A percentile compares a stretch with the other conserved stretches of the same genome.
These are phyloP conservation scores for Thunnus albacares DNA, from an alignment of 2,797 vertebrate genomes.

Conservation along the genomic window DNA sequence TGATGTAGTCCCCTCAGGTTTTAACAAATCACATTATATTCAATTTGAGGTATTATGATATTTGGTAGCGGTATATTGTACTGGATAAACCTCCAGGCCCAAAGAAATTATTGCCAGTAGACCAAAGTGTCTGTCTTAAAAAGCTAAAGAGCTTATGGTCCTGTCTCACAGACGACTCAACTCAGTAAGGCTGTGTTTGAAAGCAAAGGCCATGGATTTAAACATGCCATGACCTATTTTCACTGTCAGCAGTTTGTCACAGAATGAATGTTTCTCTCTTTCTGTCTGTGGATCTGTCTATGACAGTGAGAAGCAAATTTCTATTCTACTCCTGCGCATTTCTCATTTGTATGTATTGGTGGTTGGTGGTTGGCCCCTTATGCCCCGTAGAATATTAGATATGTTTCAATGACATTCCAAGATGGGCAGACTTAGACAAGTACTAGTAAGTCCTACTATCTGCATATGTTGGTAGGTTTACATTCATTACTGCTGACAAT, in stretches of 20 bases:
- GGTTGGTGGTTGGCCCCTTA: no score
- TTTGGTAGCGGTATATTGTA: constrained; percentile 15
- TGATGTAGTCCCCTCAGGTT: constrained; percentile 1
- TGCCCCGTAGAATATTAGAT: background rate
- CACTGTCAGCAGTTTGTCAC: constrained; percentile 34
- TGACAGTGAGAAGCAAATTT: background rate
- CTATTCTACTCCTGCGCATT: background rate
- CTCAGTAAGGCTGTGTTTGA: constrained; percentile 28
- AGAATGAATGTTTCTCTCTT: constrained; percentile 1
- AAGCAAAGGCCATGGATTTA: constrained; percentile 58
- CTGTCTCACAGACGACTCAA: constrained; percentile 33
- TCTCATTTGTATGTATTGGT: background rate
- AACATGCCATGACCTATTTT: constrained; percentile 65
- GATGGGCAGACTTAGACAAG: no score
- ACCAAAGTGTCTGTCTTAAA: constrained; percentile 44
- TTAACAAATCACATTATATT: constrained; percentile 33
- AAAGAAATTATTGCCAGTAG: constrained; percentile 32
- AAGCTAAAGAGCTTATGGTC: constrained; percentile 64
- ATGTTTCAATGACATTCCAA: background rate
- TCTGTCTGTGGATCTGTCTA: background rate
- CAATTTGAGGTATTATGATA: constrained; percentile 35
- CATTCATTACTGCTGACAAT: background rate
- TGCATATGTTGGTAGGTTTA: background rate
- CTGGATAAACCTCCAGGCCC: constrained; percentile 11
- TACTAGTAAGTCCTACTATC: background rate